A percentile compares a stretch with the other conserved stretches of the same genome.
phyloP scores from a whole-genome alignment of 1,140 invertebrate genomes.

The Patella vulgata region DNA sequence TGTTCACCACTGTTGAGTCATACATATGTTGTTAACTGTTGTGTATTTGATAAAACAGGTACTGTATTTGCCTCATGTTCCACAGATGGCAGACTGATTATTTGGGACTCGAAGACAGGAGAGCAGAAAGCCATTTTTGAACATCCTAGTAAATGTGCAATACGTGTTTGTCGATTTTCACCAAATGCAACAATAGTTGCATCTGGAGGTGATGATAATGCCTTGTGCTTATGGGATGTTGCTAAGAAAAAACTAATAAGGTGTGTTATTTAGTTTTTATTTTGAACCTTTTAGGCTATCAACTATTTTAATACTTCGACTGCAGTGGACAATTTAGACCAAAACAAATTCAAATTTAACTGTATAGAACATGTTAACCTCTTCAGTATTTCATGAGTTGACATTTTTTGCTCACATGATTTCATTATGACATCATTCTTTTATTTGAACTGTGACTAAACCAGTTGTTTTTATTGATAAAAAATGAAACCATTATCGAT shows the following conservation, averaged over 20 bases:
- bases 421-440: too few relatives aligned
- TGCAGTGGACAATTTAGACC: too few relatives aligned
- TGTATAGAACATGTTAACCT: too few relatives aligned
- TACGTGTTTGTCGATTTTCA: slow-evolving; percentile 77
- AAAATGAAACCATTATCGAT: too few relatives aligned
- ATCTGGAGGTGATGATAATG: slow-evolving; percentile 80
- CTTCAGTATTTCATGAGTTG: too few relatives aligned
- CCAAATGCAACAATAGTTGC: slow-evolving; percentile 74
- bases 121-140: slow-evolving; percentile 73
- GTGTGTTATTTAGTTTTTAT: slow-evolving; percentile 58
- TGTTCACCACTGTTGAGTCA: slow-evolving; percentile 66
- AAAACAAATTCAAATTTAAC: too few relatives aligned
- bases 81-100: slow-evolving; percentile 77
- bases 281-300: neutral
- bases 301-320: neutral
- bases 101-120: slow-evolving; percentile 77
- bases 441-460: too few relatives aligned
- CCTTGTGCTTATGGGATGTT: slow-evolving; percentile 79
- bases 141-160: slow-evolving; percentile 74
- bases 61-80: slow-evolving; percentile 77
- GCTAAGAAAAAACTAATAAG: slow-evolving; percentile 73
- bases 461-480: too few relatives aligned
- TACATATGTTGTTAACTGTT: slow-evolving; percentile 66
- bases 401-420: too few relatives aligned
- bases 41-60: slow-evolving; percentile 77